Percentiles rank a stretch among this genome's conserved stretches.
These are phyloP conservation scores for Endotricha flammealis DNA, from an alignment of 2,888 invertebrate genomes.

Conservation along the genomic window DNA sequence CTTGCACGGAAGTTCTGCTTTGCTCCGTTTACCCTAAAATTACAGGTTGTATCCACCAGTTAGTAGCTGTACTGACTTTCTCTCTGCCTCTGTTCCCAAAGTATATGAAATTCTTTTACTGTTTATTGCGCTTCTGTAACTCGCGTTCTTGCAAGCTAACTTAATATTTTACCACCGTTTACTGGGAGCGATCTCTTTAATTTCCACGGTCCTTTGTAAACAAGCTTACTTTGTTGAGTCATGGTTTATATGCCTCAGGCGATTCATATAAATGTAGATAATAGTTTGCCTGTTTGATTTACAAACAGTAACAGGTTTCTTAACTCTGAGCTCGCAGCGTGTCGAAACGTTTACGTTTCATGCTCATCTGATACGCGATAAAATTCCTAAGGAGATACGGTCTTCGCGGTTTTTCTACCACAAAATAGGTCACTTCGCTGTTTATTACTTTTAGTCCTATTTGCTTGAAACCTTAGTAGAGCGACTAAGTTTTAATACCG, in stretches of 20 bases:
- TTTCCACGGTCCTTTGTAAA: constrained; percentile 27
- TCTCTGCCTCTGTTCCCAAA: constrained; percentile 30
- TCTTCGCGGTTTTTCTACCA: constrained; percentile 15
- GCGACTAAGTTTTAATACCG: constrained; percentile 2
- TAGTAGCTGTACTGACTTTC: constrained; percentile 48
- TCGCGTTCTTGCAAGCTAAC: constrained; percentile 4
- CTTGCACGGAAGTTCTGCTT: constrained; percentile 38
- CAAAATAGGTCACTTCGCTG: constrained; percentile 7
- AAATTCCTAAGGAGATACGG: constrained; percentile 31
- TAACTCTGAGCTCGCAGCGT: constrained; percentile 31
- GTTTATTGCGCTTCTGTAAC: constrained; percentile 25
- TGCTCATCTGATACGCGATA: constrained; percentile 42
- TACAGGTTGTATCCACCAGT: constrained; percentile 42
- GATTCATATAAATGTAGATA: constrained; percentile 22
- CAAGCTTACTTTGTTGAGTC: constrained; percentile 12
- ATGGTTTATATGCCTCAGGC: constrained; percentile 10
- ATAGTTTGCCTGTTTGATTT: constrained; percentile 30
- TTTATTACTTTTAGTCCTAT: constrained; percentile 9
- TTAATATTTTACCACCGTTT: constrained; percentile 25
- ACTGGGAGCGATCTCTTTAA: constrained; percentile 16
- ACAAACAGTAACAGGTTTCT: constrained; percentile 39
- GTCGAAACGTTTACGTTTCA: constrained; percentile 42
- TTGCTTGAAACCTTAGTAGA: constrained; percentile 8
- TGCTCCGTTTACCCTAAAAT: constrained; percentile 57
- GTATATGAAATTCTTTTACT: constrained; percentile 27